phyloP scores from a whole-genome alignment of 2,113 vertebrate genomes.

The Sander vitreus region DNA sequence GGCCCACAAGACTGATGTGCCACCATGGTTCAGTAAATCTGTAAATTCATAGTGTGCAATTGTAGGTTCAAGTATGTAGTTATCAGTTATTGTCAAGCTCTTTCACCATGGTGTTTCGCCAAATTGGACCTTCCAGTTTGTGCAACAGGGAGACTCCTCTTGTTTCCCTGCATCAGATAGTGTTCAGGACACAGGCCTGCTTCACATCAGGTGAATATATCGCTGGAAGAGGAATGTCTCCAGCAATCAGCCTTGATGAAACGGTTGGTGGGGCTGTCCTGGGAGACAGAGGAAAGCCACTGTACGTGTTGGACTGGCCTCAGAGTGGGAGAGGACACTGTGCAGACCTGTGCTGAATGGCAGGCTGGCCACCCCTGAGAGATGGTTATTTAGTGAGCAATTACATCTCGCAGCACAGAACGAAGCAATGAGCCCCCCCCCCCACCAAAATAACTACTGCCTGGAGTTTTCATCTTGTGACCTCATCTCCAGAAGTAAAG shows the following conservation, averaged over 20 bases:
- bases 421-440: slow-evolving; percentile 46
- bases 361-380: slow-evolving; percentile 72
- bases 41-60: slow-evolving; percentile 11
- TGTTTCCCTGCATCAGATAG: slow-evolving; percentile 39
- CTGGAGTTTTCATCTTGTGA: slow-evolving; percentile 55
- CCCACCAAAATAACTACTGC: slow-evolving; percentile 21
- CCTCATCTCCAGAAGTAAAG: slow-evolving; percentile 54
- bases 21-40: not conserved
- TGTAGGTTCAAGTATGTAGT: not conserved
- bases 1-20: not conserved
- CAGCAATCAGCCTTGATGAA: slow-evolving; percentile 79
- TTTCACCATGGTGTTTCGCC: slow-evolving; percentile 14
- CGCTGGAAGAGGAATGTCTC: slow-evolving; percentile 73
- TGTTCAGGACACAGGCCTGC: slow-evolving; percentile 66
- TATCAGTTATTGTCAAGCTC: slow-evolving; percentile 18
- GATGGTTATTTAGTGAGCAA: slow-evolving; percentile 74
- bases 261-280: slow-evolving; percentile 63
- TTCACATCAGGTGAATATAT: slow-evolving; percentile 78
- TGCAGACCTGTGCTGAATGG: slow-evolving; percentile 74
- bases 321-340: slow-evolving; percentile 67
- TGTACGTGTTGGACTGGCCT: slow-evolving; percentile 67
- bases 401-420: slow-evolving; percentile 64
- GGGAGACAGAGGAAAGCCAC: slow-evolving; percentile 78
- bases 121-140: slow-evolving; percentile 38
- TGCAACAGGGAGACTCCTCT: slow-evolving; percentile 38